phyloP scores from a whole-genome alignment of 2,113 vertebrate species.

The Neomonachus schauinslandi region DNA sequence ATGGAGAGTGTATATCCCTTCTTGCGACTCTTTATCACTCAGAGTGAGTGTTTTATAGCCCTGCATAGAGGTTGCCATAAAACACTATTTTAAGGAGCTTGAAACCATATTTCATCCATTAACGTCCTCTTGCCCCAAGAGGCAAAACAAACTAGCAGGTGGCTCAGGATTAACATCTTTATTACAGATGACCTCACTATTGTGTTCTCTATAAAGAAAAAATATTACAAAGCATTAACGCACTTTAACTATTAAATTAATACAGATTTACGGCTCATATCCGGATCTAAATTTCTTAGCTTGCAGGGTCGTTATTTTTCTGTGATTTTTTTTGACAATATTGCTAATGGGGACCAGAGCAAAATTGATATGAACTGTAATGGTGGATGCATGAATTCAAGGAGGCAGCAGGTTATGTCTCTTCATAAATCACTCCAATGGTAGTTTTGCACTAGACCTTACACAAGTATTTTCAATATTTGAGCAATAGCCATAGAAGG shows the following conservation, averaged over 20 bases:
- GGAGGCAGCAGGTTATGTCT: conserved; percentile 76
- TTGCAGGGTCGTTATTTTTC: conserved; percentile 87
- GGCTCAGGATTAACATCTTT: conserved; percentile 89
- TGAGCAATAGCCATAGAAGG: conserved; percentile 78
- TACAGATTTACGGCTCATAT: conserved; percentile 87
- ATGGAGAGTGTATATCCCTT: conserved; percentile 83
- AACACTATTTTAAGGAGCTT: conserved; percentile 87
- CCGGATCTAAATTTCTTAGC: conserved; percentile 86
- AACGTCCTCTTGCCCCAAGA: conserved; percentile 86
- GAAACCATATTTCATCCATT: conserved; percentile 87
- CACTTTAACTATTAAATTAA: conserved; percentile 88
- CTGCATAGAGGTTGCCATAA: conserved; percentile 88
- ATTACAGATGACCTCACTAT: conserved; percentile 93
- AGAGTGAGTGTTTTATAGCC: conserved; percentile 87
- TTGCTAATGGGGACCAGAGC: conserved; percentile 85
- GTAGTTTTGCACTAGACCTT: conserved; percentile 79
- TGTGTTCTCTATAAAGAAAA: conserved; percentile 92
- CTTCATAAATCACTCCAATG: conserved; percentile 64
- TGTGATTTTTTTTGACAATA: conserved; percentile 87
- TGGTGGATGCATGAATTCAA: conserved; percentile 80
- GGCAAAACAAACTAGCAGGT: conserved; percentile 87
- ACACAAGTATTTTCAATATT: conserved; percentile 83
- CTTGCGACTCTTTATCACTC: conserved; percentile 86
- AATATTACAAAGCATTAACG: conserved; percentile 90
- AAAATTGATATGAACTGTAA: conserved; percentile 87